These are phyloP conservation scores for Thomomys bottae DNA, from an alignment of 2,113 vertebrate species.

Conservation along the genomic window DNA sequence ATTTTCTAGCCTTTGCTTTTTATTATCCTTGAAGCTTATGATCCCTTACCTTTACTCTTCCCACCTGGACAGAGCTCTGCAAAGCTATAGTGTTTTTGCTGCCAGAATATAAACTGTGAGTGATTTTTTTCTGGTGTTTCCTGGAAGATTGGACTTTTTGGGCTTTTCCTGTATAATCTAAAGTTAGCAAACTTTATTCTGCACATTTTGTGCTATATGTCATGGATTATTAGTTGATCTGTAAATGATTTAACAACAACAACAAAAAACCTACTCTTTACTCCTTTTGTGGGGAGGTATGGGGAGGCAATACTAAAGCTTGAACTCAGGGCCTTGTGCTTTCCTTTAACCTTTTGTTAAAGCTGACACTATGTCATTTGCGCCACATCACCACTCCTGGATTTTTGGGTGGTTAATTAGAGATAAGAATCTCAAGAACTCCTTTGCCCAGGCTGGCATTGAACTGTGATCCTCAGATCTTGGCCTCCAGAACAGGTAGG, in stretches of 20 bases:
- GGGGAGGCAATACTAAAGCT: no score
- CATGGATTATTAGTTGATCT: not conserved
- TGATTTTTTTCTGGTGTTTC: not conserved
- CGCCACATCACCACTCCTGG: no score
- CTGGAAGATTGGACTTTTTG: not conserved
- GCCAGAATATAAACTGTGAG: not conserved
- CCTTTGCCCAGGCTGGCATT: no score
- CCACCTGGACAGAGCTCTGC: not conserved
- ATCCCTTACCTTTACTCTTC: not conserved
- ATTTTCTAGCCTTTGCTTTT: not conserved
- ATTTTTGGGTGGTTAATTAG: no score
- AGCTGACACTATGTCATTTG: no score
- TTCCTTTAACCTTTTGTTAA: no score
- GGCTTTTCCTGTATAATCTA: not conserved
- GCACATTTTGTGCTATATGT: not conserved
- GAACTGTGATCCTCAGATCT: no score
- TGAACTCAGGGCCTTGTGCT: no score
- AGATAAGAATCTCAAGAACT: no score
- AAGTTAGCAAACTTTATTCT: constrained; percentile 9
- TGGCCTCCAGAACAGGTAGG: no score
- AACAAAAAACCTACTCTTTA: no score
- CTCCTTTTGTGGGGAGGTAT: no score
- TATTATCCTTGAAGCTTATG: not conserved
- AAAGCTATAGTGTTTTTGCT: not conserved
- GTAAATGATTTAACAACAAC: not conserved